A percentile compares a stretch with the other conserved stretches of the same genome.
These are phyloP conservation scores for Gymnosoma rotundatum DNA, from an alignment of 2,888 invertebrate genomes.

Conservation along the genomic window DNA sequence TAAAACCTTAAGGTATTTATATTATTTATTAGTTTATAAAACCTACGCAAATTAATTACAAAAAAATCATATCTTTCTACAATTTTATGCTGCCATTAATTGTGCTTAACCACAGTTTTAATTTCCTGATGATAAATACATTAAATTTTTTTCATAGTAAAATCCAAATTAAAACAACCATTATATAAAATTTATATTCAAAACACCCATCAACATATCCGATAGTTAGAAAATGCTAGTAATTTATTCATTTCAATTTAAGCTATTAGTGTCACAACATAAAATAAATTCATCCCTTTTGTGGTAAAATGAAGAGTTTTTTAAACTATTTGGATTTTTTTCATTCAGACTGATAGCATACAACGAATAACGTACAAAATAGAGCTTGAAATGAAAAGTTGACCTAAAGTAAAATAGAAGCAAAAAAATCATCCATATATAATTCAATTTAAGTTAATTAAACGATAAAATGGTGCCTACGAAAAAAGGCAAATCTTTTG, in stretches of 20 bases:
- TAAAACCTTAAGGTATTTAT: too few species aligned
- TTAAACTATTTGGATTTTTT: too few species aligned
- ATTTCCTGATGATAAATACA: neutral
- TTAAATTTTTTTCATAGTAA: neutral
- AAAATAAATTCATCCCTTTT: neutral
- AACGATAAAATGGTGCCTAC: too few species aligned
- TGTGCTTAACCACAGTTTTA: neutral
- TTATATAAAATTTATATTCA: conserved; percentile 18
- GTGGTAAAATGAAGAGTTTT: too few species aligned
- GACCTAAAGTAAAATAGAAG: too few species aligned
- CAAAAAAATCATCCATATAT: too few species aligned
- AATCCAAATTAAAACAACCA: conserved; percentile 25
- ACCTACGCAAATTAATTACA: neutral
- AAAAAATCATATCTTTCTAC: neutral
- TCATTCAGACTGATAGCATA: too few species aligned
- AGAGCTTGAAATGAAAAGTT: too few species aligned
- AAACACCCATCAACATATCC: conserved; percentile 2
- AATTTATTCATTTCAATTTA: neutral
- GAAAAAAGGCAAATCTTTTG: too few species aligned
- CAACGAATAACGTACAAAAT: too few species aligned
- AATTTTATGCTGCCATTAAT: conserved; percentile 3
- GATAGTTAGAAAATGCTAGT: neutral
- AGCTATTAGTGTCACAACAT: conserved; percentile 22
- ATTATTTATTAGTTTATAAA: too few species aligned
- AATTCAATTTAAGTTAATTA: too few species aligned